These are phyloP conservation scores for Elmis aenea DNA, from an alignment of 2,888 invertebrate species.

Conservation along the genomic window DNA sequence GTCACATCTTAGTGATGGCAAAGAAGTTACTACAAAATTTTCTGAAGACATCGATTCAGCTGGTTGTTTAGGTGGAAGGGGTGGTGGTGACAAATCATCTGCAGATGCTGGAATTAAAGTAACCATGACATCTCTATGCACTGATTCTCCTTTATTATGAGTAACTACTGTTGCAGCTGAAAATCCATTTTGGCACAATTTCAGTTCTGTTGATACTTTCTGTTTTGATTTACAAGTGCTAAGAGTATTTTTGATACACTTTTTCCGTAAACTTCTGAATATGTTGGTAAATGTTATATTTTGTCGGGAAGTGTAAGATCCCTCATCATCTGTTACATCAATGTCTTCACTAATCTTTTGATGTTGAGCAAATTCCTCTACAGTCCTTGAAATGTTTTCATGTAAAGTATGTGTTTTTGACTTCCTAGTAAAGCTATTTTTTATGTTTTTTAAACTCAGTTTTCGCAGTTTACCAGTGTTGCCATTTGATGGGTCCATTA, in stretches of 20 bases:
- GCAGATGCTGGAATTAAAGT: no score
- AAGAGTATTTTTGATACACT: constrained; percentile 17
- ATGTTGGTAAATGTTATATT: constrained; percentile 18
- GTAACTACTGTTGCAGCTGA: no score
- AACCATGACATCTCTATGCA: no score
- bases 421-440: constrained; percentile 10
- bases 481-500: constrained; percentile 6
- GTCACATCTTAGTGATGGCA: no score
- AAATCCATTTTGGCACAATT: constrained; percentile 7
- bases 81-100: constrained; percentile 1
- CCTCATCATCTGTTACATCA: constrained; percentile 11
- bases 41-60: constrained; percentile 3
- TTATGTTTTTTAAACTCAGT: constrained; percentile 12
- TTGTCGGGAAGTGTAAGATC: constrained; percentile 12
- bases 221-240: constrained; percentile 18
- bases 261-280: constrained; percentile 20
- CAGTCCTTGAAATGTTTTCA: constrained; percentile 2
- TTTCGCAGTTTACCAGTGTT: constrained; percentile 9
- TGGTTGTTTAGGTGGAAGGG: not conserved
- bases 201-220: constrained; percentile 9
- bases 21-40: no score
- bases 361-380: no score
- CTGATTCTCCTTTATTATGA: no score
- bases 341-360: no score
- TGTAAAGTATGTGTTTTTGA: constrained; percentile 1